These are phyloP conservation scores for Clarias fuscus DNA, from an alignment of 2,797 vertebrate genomes.

Conservation along the genomic window DNA sequence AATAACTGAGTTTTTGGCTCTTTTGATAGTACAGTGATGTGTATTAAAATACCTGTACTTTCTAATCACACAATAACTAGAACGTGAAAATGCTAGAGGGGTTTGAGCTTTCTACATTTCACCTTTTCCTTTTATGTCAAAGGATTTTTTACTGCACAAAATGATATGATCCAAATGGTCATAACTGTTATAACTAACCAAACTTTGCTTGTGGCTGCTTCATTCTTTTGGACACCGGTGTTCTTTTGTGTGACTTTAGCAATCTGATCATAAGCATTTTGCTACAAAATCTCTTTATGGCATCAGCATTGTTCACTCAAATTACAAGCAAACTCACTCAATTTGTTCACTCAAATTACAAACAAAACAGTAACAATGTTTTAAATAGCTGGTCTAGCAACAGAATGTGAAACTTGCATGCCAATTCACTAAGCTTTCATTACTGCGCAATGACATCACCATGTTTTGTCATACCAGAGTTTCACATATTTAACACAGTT, in stretches of 20 bases:
- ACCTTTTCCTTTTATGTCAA: not conserved
- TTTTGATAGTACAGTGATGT: no score
- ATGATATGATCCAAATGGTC: not conserved
- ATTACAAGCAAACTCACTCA: not conserved
- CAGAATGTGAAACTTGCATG: not conserved
- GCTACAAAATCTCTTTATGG: not conserved
- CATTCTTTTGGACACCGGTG: not conserved
- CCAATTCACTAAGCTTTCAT: conserved; percentile 1
- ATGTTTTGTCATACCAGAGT: conserved; percentile 40
- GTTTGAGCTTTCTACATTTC: not conserved
- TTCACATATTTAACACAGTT: conserved; percentile 17
- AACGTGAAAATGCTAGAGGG: no score
- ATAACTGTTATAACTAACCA: not conserved
- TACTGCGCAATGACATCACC: conserved; percentile 39
- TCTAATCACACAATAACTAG: no score
- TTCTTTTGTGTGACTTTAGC: not conserved
- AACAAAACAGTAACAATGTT: not conserved
- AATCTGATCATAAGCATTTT: not conserved
- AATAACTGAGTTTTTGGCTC: not conserved
- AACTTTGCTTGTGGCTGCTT: not conserved
- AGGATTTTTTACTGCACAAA: not conserved
- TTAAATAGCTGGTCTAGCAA: not conserved
- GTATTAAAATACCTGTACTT: no score
- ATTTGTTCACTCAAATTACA: not conserved
- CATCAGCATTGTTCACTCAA: not conserved